Percentiles rank a stretch among this genome's conserved stretches.
phyloP scores from a whole-genome alignment of 2,797 vertebrate genomes.

The Fratercula arctica region DNA sequence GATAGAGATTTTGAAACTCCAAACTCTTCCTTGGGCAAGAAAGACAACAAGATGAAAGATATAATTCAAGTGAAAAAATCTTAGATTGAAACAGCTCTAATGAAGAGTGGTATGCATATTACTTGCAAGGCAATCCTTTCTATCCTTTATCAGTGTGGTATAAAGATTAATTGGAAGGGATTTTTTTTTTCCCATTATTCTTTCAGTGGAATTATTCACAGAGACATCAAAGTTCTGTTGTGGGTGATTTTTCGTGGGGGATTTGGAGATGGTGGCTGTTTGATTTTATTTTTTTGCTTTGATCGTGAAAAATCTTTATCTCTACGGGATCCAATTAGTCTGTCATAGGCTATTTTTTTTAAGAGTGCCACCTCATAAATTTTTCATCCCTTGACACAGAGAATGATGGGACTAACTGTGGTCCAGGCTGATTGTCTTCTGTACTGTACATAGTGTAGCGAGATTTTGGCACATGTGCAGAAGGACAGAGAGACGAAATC shows the following conservation, averaged over 20 bases:
- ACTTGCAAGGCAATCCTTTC: conserved; percentile 23
- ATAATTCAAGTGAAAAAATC: not conserved
- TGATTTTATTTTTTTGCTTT: conserved; percentile 29
- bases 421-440: not conserved
- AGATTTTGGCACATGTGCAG: not conserved
- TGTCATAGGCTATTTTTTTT: not conserved
- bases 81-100: not conserved
- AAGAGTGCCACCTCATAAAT: not conserved
- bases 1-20: not conserved
- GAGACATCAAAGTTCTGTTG: not conserved
- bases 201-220: not conserved
- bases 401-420: not conserved
- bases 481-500: not conserved
- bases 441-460: not conserved
- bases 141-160: not conserved
- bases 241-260: not conserved
- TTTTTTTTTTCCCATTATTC: not conserved
- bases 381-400: not conserved
- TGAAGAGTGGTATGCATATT: not conserved
- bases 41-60: not conserved
- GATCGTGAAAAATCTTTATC: conserved; percentile 11
- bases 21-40: not conserved
- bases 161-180: not conserved
- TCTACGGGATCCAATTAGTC: conserved; percentile 16
- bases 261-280: not conserved